Percentiles rank a stretch among this genome's conserved stretches.
Conservation (phyloP, 1,140 invertebrate genomes). For the Agrypnia vestita region DNA sequence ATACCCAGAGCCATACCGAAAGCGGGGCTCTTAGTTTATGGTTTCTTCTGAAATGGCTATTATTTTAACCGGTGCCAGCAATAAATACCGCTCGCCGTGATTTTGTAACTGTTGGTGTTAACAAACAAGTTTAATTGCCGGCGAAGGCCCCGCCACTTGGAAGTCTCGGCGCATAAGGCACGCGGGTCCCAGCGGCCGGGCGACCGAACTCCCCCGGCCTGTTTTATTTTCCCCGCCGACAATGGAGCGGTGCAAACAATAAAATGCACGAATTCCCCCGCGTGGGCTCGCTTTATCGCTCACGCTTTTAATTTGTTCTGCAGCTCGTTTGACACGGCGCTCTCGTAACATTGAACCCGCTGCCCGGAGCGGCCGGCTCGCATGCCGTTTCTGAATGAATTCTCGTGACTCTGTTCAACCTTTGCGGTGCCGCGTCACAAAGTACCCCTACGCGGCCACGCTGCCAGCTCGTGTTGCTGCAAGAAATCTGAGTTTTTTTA, state of each 20-base stretch:
- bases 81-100: too few relatives aligned
- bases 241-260: constrained; percentile 41
- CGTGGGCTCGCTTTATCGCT: constrained; percentile 46
- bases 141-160: not conserved
- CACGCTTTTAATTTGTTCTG: constrained; percentile 55
- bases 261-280: constrained; percentile 48
- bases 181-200: not conserved
- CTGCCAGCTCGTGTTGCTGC: too few relatives aligned
- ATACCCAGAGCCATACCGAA: too few relatives aligned
- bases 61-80: too few relatives aligned
- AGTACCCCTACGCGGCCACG: too few relatives aligned
- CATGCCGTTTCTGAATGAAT: constrained; percentile 18
- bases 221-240: constrained; percentile 22
- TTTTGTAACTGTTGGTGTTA: too few relatives aligned
- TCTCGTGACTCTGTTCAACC: constrained; percentile 10
- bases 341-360: constrained; percentile 36
- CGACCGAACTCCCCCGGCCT: not conserved
- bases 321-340: constrained; percentile 48
- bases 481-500: too few relatives aligned
- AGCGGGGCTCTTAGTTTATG: too few relatives aligned
- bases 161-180: not conserved
- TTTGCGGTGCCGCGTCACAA: not conserved
- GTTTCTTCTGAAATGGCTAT: too few relatives aligned
- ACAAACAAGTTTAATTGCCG: not conserved
- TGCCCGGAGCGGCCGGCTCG: constrained; percentile 21